Percentiles rank a stretch among this genome's conserved stretches.
phyloP scores from a whole-genome alignment of 2,797 vertebrate species.

The Enteromius unitaeniatus region DNA sequence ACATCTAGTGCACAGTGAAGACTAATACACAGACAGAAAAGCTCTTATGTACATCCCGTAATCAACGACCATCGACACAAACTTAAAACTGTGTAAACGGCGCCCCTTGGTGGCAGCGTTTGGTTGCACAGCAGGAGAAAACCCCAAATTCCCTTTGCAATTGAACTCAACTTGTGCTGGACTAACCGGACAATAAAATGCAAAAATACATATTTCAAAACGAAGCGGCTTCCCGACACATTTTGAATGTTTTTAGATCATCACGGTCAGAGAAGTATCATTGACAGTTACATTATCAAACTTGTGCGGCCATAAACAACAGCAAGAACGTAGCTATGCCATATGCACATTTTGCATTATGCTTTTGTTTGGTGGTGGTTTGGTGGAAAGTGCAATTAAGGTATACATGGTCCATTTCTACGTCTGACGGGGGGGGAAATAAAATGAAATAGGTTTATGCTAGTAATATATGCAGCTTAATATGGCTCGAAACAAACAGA shows the following conservation, averaged over 20 bases:
- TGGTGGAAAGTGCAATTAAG: background rate
- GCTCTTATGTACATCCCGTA: slow-evolving; percentile 13
- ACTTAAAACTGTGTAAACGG: slow-evolving; percentile 66
- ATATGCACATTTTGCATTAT: background rate
- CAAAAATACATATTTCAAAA: slow-evolving; percentile 5
- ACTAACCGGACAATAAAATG: background rate
- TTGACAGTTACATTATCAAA: background rate
- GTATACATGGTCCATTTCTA: background rate
- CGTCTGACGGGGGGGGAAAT: background rate
- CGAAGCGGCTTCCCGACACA: background rate
- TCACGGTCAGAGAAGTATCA: background rate
- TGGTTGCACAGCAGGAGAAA: slow-evolving; percentile 37
- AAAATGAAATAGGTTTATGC: background rate
- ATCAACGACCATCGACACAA: slow-evolving; percentile 26
- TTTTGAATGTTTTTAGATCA: background rate
- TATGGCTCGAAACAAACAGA: slow-evolving; percentile 1
- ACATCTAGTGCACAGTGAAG: slow-evolving; percentile 55
- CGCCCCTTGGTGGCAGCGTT: slow-evolving; percentile 71
- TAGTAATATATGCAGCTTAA: slow-evolving; percentile 2
- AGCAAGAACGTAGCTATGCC: background rate
- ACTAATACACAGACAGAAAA: slow-evolving; percentile 28
- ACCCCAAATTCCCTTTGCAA: slow-evolving; percentile 15
- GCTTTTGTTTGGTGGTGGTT: slow-evolving; percentile 6
- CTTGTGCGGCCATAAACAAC: background rate
- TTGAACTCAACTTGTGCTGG: slow-evolving; percentile 8